Base-by-base conservation (phyloP, 2,797 vertebrate species). In the Lutjanus argentimaculatus region DNA sequence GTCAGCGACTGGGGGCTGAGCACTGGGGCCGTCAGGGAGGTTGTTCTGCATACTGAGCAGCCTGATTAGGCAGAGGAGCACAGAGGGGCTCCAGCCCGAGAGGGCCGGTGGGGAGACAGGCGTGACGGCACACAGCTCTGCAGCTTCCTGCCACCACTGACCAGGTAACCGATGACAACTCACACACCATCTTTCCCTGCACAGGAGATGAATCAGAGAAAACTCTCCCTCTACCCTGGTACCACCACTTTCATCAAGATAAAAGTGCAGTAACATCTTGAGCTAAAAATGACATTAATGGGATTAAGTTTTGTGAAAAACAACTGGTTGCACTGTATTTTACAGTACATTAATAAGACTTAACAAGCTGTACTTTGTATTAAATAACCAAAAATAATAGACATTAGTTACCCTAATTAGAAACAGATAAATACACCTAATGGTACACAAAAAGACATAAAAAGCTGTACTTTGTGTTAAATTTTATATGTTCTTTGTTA, bases 41-140 rank as follows among this genome's bases (percentile, higher is more conserved):
- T 82, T 92, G 92, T 91, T 91, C 91, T 93, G 92, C 93, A 93
- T 93, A 90, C 90, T 91, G 91, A 93, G 89, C 88, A 93, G 90
- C 84, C 92, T 93, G 91, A 94, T 95, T 93, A 94, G 88, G 88
- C 91, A 80, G 82, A 93, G 79, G 88, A 90, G 90, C 85, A 77
- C 89, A 89, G 83, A 85, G 89, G 88, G 82, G 85, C 88, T 90
- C 49, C 53, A 76, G 79, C 86, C 73, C 58, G 46, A 85, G 88
- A 88, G 85, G 74, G 77, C 85, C 82, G 51, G 84, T 69, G 77
- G 85, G 72, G 88, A 91, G 90, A 91, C 90, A 91, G 88, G 86
- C 86, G 77, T 92, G 89, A 92, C 77, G 79, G 85, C 79, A 83
- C 88, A 80, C 69, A 81, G 81, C 69, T 83, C 78, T 73, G 72